Evolutionary conservation across 35 echinoderm and acorn worm species (phyloP), one percentile per base, ranked within the genome.

Genomic region (Stichopus chloronotus): DNA sequence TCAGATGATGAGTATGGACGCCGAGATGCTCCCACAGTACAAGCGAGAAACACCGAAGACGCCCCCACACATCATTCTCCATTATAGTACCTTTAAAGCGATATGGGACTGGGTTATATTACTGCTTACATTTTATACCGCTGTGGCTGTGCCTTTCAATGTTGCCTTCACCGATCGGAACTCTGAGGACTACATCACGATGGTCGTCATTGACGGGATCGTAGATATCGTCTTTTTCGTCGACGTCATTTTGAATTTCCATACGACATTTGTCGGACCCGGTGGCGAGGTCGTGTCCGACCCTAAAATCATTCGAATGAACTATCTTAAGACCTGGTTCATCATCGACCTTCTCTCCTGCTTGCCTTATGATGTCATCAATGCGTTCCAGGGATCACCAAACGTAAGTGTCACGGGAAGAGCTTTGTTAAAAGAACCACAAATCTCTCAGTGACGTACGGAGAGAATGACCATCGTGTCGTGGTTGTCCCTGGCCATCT

Each of bases 301-400:
- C 55, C 97, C 97, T 58, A 98, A 96, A 88, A 92, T 98, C 65
- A 98, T 98, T 57, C 90, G 97, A 14, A 98, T 98, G 97, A 98
- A 63, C 88, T 96, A 99, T 94, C 84, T 99, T 17, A 96, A 95
- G 72, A 91, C 94, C 65, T 96, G 97, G 95, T 96, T 99, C 82
- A 94, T 99, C 60, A 99, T 99, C 58, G 97, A 99, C 61, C 92
- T 99, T 57, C 90, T 99, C 76, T 99, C 97, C 72, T 99, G 97
- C 92, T 95, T 99, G 76, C 97, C 97, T 57, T 99, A 99, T 96
- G 97, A 99, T 90, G 97, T 99, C 95, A 99, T 99, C 90, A 99
- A 99, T 83, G 97, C 97, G 76, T 99, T 99, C 88, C 94, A 99
- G 71, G 92, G 93, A 30, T 30, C 57, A 14, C 78, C 91, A 58